A percentile compares a stretch with the other conserved stretches of the same genome.
phyloP scores from a whole-genome alignment of 2,888 invertebrate genomes.

The Polyploca ridens region DNA sequence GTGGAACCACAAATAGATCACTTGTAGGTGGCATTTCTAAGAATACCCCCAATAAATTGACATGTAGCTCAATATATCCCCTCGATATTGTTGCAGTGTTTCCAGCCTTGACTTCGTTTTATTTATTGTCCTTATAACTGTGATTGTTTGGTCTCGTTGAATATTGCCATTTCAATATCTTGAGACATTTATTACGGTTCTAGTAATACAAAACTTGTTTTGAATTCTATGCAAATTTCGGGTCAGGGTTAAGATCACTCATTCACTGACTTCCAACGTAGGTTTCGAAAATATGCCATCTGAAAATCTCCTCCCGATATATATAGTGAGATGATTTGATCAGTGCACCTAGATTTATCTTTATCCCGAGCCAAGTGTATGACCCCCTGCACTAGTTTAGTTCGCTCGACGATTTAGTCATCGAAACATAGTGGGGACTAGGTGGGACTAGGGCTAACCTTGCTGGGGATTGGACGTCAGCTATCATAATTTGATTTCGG shows the following conservation, averaged over 20 bases:
- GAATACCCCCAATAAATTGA: slow-evolving; percentile 63
- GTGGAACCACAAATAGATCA: slow-evolving; percentile 68
- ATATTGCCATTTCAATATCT: neutral
- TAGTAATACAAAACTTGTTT: slow-evolving; percentile 1
- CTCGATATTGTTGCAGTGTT: slow-evolving; percentile 30
- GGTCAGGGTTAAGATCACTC: neutral
- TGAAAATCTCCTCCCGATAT: no score
- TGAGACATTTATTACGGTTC: neutral
- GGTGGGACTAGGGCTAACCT: slow-evolving; percentile 8
- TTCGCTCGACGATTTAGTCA: slow-evolving; percentile 11
- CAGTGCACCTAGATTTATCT: slow-evolving; percentile 11
- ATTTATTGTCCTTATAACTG: slow-evolving; percentile 32
- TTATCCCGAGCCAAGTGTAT: slow-evolving; percentile 11
- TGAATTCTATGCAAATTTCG: neutral
- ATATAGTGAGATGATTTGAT: neutral
- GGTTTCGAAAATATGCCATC: no score
- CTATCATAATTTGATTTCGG: no score
- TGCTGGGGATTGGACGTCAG: slow-evolving; percentile 6
- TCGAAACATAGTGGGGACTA: slow-evolving; percentile 11
- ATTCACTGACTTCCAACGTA: no score
- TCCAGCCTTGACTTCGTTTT: slow-evolving; percentile 42
- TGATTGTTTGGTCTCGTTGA: neutral
- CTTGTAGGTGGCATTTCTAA: slow-evolving; percentile 73
- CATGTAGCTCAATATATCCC: slow-evolving; percentile 34
- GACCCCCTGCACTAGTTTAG: slow-evolving; percentile 13